Base-by-base conservation (phyloP, 2,888 invertebrate genomes). In the Tipula lateralis region DNA sequence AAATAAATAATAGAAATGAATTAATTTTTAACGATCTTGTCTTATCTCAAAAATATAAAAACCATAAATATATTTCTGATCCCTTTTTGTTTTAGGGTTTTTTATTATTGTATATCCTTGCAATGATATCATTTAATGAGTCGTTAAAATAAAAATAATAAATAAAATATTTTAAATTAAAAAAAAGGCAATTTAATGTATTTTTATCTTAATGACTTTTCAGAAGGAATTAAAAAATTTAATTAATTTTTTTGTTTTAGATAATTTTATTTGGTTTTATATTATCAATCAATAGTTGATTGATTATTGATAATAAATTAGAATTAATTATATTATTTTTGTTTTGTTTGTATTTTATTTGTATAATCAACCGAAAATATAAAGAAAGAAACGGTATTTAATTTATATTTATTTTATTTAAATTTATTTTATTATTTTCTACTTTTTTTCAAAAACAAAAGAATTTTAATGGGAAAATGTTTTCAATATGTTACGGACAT, bases 261-360 rank as follows among this genome's bases (percentile, higher is more conserved):
- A 16, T 44, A 16, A 16, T 36, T 36, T 2, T 66, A 16, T 66
- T 66, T 24, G 66, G 24, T 66, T 66, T 24, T 66, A 66, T 19
- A 66, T 66, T 66, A 66, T 66, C 66, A 66, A 66, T 66, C 66
- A 66, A 66, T 66, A 24, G 24, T 24, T 66, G 66, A 66, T 66
- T 66, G 66, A 66, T 66, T 66, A 66, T 66, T 66, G 66, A 66
- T 66, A 66, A 66, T 66, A 66, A 66, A 66, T 66, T 66, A 66
- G 66, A 66, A 66, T 66, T 66, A 66, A 66, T 66, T 66, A 66
- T 24, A 66, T n/a, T n/a, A n/a, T n/a, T n/a, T n/a, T n/a, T n/a
- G n/a, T n/a, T n/a, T n/a, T n/a, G n/a, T n/a, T n/a, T n/a, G n/a
- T n/a, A n/a, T n/a, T n/a, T n/a, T 1, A 44, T 66, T 66, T 66